Evolutionary conservation across 92 coral and sea anemone species (phyloP), one percentile per base, ranked within the genome.

Genomic region (Micromussa lordhowensis): DNA sequence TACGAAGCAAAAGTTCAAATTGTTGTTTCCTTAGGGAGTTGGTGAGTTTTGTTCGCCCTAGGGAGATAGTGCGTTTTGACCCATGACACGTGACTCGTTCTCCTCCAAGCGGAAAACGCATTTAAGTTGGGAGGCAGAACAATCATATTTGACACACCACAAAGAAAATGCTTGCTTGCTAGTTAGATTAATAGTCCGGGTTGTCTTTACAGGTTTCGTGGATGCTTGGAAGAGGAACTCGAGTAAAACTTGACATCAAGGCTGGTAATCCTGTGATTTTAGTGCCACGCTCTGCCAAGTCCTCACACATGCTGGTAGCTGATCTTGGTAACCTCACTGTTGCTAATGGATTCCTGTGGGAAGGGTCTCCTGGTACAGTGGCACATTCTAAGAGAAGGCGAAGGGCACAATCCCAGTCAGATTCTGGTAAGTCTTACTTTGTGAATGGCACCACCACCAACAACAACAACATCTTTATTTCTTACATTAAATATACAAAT

Each of bases 181-280:
- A 44, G 51, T 8, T 13, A 44, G 51, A 13, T 44, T 44, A 1
- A 68, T 57, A 5, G 30, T 29, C 29, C 31, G 75, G n/a, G 88
- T 16, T 64, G 55, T 51, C 83, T 2, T 44, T 26, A 49, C 82
- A 97, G 99, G 98, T 97, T 71, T 91, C 95, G 12, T 96, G 97
- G 94, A 85, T 92, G 91, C 85, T 95, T 71, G 93, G 95, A 15
- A 94, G 99, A 76, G 95, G 95, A 73, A 82, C 98, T 28, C 90
- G 99, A 54, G 92, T 97, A 18, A 77, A 90, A 13, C 92, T 97
- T 75, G 98, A 97, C 75, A 95, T 97, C 86, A 92, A 95, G 57
- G 99, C 99, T 57, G 99, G 98, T 32, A 94, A 91, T 59, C 99
- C 99, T n/a, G 95, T 97, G 18, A 95, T 97, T 10, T 87, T 97